These are phyloP conservation scores for Drosophila formosana DNA, from an alignment of 2,888 invertebrate genomes.

Conservation along the genomic window DNA sequence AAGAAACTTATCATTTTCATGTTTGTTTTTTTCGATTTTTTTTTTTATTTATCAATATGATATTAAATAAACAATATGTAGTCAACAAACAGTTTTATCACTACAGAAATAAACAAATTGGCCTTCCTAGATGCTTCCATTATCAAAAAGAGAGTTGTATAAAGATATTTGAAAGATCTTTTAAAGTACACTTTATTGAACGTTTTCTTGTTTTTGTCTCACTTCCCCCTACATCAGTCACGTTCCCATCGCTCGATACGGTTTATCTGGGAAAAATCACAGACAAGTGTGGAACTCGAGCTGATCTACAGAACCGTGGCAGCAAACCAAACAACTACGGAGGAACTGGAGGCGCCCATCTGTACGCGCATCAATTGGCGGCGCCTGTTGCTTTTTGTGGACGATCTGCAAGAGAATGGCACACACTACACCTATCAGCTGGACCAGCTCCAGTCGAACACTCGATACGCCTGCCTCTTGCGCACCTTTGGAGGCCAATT, in stretches of 20 bases:
- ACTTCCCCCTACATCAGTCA: slow-evolving; percentile 45
- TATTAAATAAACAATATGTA: no score
- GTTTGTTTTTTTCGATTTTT: no score
- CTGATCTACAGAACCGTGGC: slow-evolving; percentile 70
- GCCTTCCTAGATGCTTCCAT: no score
- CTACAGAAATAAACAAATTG: no score
- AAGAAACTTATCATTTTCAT: no score
- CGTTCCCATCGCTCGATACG: slow-evolving; percentile 60
- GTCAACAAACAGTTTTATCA: no score
- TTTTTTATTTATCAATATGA: no score
- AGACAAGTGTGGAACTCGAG: slow-evolving; percentile 75
- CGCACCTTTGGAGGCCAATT: slow-evolving; percentile 87
- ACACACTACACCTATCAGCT: slow-evolving; percentile 80
- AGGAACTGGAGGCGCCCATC: slow-evolving; percentile 76
- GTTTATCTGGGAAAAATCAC: slow-evolving; percentile 77
- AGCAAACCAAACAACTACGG: slow-evolving; percentile 38
- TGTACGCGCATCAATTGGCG: slow-evolving; percentile 82
- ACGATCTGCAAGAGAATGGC: slow-evolving; percentile 63
- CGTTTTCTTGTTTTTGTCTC: background rate
- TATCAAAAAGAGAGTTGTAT: no score
- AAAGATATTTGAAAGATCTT: no score
- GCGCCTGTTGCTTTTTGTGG: slow-evolving; percentile 66
- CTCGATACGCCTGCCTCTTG: slow-evolving; percentile 91
- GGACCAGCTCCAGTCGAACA: slow-evolving; percentile 87
- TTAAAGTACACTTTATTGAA: no score